Base-by-base conservation (phyloP, 1,140 invertebrate genomes). In the Hylaeus volcanicus region DNA sequence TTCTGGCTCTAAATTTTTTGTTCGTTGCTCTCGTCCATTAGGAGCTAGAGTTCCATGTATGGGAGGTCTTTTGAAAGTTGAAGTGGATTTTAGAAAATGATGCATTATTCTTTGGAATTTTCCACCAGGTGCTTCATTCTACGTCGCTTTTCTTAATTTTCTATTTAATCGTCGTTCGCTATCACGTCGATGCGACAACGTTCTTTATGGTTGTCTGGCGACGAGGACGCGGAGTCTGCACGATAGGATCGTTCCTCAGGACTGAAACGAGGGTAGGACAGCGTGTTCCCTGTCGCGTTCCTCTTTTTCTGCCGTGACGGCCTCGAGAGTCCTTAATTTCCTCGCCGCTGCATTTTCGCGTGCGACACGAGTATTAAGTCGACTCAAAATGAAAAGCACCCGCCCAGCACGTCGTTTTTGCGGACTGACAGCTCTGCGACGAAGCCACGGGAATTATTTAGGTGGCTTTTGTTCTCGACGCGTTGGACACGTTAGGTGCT, bases 301-400 rank as follows among this genome's bases (percentile, higher is more conserved):
- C 60, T 79, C 75, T 63, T 68, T 72, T 82, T 86, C 74, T 81
- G 37, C 65, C 85, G 82, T 86, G 86, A 87, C 86, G 69, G 74
- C 58, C 82, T 86, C 81, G 86, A 87, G 86, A 78, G 85, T 77
- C 85, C 86, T 86, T 87, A 87, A 87, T 87, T 87, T 87, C 82
- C 85, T 72, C 60, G 84, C 55, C 81, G 45, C 82, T 71, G 72
- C 82, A 79, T 87, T 87, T 87, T 87, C 86, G 86, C 86, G 86
- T 87, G 86, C 86, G 85, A 86, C 86, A 83, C 82, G 86, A 87
- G 86, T 81, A 81, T 86, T 86, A 84, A 77, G 78, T 61, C 66
- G 74, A 78, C 77, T 81, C 74, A 75, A 86, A 87, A 86, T 87
- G 82, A 84, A 86, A 87, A 86, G 86, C 86, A 73, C 76, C 71